Conservation (phyloP, 2,888 invertebrate genomes). For the Neoscelio sp. region DNA sequence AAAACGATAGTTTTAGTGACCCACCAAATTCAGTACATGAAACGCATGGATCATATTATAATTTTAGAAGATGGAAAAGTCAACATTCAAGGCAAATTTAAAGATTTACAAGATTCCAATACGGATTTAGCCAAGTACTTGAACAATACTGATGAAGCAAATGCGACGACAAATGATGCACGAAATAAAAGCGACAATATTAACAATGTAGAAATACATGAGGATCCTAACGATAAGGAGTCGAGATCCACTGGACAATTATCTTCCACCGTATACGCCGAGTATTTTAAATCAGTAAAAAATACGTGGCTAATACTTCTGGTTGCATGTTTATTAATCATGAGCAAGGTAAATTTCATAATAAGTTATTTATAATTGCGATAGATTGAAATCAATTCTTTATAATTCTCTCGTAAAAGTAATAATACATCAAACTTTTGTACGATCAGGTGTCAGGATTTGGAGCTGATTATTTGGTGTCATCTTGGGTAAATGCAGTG, state of each 20-base stretch:
- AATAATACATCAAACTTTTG: too few species aligned
- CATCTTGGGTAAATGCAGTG: conserved; percentile 85
- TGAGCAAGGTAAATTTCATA: conserved; percentile 26
- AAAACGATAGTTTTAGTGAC: conserved; percentile 62
- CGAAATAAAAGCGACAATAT: not conserved
- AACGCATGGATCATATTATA: conserved; percentile 86
- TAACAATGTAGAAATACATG: not conserved
- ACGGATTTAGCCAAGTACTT: conserved; percentile 86
- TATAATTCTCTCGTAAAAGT: too few species aligned
- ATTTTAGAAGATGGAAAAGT: conserved; percentile 84
- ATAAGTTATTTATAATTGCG: too few species aligned
- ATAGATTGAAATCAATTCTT: too few species aligned
- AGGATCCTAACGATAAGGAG: conserved; percentile 40
- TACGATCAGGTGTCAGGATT: conserved; percentile 75
- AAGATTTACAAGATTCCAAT: conserved; percentile 85
- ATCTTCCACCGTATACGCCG: conserved; percentile 69
- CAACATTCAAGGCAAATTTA: conserved; percentile 86
- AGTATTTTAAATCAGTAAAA: conserved; percentile 78
- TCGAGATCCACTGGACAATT: conserved; percentile 69
- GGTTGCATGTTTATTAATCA: conserved; percentile 18
- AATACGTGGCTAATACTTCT: conserved; percentile 71
- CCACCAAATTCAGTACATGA: conserved; percentile 91
- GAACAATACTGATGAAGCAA: conserved; percentile 29
- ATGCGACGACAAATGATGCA: not conserved
- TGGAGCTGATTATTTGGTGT: conserved; percentile 80